Conservation (phyloP, 1,140 invertebrate genomes). For the Drosophila subpulchrella region DNA sequence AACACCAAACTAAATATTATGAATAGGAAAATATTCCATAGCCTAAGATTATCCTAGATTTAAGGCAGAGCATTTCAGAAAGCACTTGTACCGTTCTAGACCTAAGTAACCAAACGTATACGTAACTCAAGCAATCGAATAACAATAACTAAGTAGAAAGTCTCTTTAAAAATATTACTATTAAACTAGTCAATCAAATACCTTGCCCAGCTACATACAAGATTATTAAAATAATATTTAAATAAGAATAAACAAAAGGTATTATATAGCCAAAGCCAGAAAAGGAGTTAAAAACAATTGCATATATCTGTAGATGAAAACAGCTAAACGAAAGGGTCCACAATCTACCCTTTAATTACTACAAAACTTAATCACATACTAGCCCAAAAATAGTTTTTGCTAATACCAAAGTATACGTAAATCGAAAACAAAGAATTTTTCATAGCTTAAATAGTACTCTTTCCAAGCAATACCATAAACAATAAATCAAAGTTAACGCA, state of each 20-base stretch:
- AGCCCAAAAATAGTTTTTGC: constrained; percentile 8
- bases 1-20: constrained; percentile 54
- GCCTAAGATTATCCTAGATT: constrained; percentile 30
- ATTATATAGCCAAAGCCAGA: constrained; percentile 20
- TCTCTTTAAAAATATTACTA: not conserved
- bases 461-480: constrained; percentile 69
- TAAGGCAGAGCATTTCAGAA: constrained; percentile 76
- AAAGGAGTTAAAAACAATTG: constrained; percentile 18
- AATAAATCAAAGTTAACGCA: constrained; percentile 54
- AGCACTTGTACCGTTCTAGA: constrained; percentile 73
- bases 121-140: constrained; percentile 38
- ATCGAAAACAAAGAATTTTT: constrained; percentile 68
- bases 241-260: not conserved
- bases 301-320: constrained; percentile 24
- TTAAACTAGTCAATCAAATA: not conserved
- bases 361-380: constrained; percentile 12
- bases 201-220: constrained; percentile 12
- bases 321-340: constrained; percentile 41
- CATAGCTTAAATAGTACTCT: constrained; percentile 8
- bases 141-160: constrained; percentile 26
- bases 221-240: not conserved
- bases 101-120: constrained; percentile 46
- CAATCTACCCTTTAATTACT: constrained; percentile 19
- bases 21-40: constrained; percentile 14
- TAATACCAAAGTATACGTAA: constrained; percentile 68